phyloP scores from a whole-genome alignment of 1,140 invertebrate genomes.

The Tetragonula clypearis region DNA sequence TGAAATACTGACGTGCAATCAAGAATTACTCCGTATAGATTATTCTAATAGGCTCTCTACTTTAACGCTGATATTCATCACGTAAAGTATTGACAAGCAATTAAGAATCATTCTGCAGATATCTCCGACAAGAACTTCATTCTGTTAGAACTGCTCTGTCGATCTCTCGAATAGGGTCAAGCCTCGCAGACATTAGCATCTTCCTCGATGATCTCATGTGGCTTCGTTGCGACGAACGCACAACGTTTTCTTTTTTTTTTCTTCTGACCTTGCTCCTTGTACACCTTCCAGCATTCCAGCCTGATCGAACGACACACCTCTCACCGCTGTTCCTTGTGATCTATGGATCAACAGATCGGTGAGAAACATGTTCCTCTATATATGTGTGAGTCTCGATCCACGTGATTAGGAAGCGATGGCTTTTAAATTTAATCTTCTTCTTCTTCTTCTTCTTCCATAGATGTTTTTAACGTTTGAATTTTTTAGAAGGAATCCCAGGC shows the following conservation, averaged over 20 bases:
- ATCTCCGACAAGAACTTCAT: background rate
- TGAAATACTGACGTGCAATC: too few species aligned
- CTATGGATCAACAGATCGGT: background rate
- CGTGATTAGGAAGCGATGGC: constrained; percentile 11
- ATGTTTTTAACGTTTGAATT: background rate
- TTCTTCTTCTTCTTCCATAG: background rate
- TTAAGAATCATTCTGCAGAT: background rate
- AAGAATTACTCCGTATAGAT: too few species aligned
- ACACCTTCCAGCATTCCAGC: constrained; percentile 60
- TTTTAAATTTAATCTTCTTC: background rate
- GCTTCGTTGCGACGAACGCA: constrained; percentile 21
- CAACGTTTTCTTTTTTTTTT: background rate
- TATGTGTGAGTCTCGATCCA: background rate
- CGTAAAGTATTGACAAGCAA: too few species aligned
- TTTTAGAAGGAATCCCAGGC: background rate
- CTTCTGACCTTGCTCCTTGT: constrained; percentile 57
- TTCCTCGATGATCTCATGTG: constrained; percentile 37
- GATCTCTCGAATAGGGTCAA: constrained; percentile 31
- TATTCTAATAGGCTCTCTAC: too few species aligned
- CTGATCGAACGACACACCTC: constrained; percentile 59
- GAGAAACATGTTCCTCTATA: background rate
- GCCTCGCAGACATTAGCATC: background rate
- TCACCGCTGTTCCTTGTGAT: constrained; percentile 18
- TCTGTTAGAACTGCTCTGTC: background rate
- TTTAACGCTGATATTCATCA: too few species aligned